Base-by-base conservation (phyloP, 2,888 invertebrate genomes). In the Phorcus lineatus region DNA sequence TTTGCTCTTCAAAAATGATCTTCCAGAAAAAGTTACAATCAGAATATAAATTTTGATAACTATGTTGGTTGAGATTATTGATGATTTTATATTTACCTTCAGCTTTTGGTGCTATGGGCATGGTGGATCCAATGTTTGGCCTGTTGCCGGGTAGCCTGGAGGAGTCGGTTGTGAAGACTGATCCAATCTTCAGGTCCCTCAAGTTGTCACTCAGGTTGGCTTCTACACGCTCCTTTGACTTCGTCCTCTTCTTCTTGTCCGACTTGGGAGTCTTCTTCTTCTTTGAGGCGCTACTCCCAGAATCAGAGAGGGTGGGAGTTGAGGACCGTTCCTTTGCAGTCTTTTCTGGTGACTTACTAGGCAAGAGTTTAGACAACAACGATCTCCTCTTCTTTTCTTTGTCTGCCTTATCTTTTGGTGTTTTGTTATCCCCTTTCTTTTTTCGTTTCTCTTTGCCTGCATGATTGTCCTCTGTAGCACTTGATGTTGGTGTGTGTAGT, bases 351-450 rank as follows among this genome's bases (percentile, higher is more conserved):
- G 89, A 85, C 84, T 91, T 92, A n/a, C 85, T 85, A 9, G 90
- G 88, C 40, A 85, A 79, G 13, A 90, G 82, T 81, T 89, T 85
- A 47, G 88, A 85, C 22, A 91, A 83, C 2, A 91, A 82, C 11
- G 91, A 89, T 78, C 86, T 87, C 70, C 88, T 87, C 80, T 92
- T 92, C 78, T 93, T 90, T 81, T 91, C 90, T 28, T 86, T 82
- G 54, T 79, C 78, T 13, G 70, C 40, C 62, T 82, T 55, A 24
- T 57, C 76, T 54, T 79, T 80, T 24, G 36, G 22, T 66, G 28
- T 62, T 75, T 80, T 79, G 28, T 77, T 83, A 11, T 75, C 82
- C 19, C 84, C 83, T 31, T 81, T 84, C 81, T 88, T 86, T 81
- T 84, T 88, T 81, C 87, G 87, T 62, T 86, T 87, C 9, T 77